Evolutionary conservation across 2,113 vertebrate species (phyloP).

Genomic region (Pseudopipra pipra): DNA sequence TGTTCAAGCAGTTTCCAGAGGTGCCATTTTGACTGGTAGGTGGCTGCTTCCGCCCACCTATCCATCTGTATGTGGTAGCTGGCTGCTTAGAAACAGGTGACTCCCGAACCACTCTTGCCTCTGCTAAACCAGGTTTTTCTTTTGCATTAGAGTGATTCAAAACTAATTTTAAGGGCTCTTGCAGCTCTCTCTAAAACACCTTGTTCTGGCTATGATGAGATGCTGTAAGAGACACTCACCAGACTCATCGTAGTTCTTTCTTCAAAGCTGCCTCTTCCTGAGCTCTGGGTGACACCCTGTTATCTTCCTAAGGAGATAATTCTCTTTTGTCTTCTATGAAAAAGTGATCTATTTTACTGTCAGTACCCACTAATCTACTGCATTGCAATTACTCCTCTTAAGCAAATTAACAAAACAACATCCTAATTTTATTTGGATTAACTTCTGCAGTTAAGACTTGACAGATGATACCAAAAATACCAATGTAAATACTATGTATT

Average conservation of each 20-base stretch:
- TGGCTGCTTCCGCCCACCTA: neutral
- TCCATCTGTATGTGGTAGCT: neutral
- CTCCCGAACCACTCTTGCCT: neutral
- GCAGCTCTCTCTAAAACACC: neutral
- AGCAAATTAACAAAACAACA: neutral
- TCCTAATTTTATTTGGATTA: constrained; percentile 10
- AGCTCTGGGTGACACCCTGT: neutral
- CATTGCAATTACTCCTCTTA: neutral
- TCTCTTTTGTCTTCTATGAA: neutral
- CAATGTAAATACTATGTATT: neutral
- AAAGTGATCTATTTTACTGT: neutral
- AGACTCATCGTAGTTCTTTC: neutral
- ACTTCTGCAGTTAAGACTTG: neutral
- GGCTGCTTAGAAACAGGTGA: neutral
- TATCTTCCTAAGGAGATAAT: neutral
- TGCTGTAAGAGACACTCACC: neutral
- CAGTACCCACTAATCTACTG: neutral
- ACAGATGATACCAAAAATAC: neutral
- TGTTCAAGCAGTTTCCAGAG: neutral
- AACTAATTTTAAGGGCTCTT: neutral
- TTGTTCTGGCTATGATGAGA: neutral
- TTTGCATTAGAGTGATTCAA: neutral
- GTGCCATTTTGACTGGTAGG: neutral
- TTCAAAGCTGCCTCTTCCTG: neutral
- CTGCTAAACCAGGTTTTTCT: neutral